phyloP scores from a whole-genome alignment of 1,140 invertebrate genomes.

The Sycophila sp. region DNA sequence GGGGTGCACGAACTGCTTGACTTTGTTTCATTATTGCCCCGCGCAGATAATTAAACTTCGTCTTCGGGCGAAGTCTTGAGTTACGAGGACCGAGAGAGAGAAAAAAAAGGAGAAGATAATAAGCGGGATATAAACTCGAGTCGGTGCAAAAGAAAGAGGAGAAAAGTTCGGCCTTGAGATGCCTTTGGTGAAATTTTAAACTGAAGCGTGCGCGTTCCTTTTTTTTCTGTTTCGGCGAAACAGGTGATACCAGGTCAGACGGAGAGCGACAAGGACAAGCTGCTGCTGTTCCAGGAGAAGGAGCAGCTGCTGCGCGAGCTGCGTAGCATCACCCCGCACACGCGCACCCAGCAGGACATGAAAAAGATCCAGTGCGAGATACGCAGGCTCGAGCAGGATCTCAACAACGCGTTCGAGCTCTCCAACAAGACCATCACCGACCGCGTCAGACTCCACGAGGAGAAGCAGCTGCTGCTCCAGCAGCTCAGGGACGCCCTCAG shows the following conservation, averaged over 20 bases:
- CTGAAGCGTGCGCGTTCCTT: too few relatives aligned
- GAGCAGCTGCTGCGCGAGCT: conserved; percentile 91
- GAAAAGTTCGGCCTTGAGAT: too few relatives aligned
- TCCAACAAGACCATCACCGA: conserved; percentile 95
- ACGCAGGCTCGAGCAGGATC: conserved; percentile 86
- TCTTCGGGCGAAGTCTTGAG: too few relatives aligned
- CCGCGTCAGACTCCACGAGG: conserved; percentile 87
- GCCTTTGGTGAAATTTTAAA: too few relatives aligned
- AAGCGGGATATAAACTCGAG: too few relatives aligned
- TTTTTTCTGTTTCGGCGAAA: too few relatives aligned
- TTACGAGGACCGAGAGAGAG: too few relatives aligned
- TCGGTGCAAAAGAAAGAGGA: too few relatives aligned
- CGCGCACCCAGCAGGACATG: conserved; percentile 86
- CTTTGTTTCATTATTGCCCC: too few relatives aligned
- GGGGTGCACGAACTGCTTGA: too few relatives aligned
- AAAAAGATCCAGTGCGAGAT: conserved; percentile 85
- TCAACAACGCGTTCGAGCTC: conserved; percentile 90
- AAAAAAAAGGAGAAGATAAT: too few relatives aligned
- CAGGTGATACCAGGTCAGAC: conserved; percentile 81
- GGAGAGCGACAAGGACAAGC: conserved; percentile 93
- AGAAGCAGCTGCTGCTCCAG: conserved; percentile 87
- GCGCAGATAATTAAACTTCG: too few relatives aligned
- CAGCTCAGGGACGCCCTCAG: conserved; percentile 85
- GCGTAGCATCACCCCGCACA: conserved; percentile 86
- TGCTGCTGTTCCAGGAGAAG: conserved; percentile 93